Base-by-base conservation (phyloP, 2,113 vertebrate species). In the Craseonycteris thonglongyai region DNA sequence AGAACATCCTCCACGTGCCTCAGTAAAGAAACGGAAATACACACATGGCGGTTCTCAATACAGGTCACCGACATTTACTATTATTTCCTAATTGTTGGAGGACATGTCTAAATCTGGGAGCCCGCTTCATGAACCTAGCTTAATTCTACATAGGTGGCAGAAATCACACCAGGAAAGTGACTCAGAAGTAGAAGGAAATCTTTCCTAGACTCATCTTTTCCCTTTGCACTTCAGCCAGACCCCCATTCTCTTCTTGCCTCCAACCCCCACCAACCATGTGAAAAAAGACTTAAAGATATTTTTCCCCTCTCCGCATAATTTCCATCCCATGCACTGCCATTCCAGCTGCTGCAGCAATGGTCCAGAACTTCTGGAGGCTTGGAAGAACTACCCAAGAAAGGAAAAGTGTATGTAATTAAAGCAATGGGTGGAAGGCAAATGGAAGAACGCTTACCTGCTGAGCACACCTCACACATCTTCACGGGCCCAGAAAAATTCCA, bases 391-490 rank as follows among this genome's bases (percentile, higher is more conserved):
- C 76, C 63, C 82, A 76, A 76, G 69, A 82, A 66, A 66, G 88
- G 78, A 75, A 84, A 65, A 75, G 47, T 84, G 28, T 81, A 56
- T 68, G 94, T 87, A 87, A 94, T 94, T 84, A 96, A 84, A 84
- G 63, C 59, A 72, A 74, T 38, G 66, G 58, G n/a, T 66, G 33
- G 71, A 96, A 95, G 86, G 93, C 58, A 95, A 93, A 71, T 40
- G 56, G 84, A 33, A 92, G 94, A 79, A 59, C 42, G 49, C n/a
- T 93, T 30, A 63, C 90, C 93, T 65, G 65, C 71, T 0, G 2
- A 75, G 80, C 59, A 79, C 65, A 84, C 91, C 93, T 96, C 95
- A 75, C 91, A 86, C 61, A 85, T 61, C 89, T 91, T 94, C 94
- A 45, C 63, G 38, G 69, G 49, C 95, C 81, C 79, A 95, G 93